These are phyloP conservation scores for Hyperoplus immaculatus DNA, from an alignment of 2,797 vertebrate species.

Conservation along the genomic window DNA sequence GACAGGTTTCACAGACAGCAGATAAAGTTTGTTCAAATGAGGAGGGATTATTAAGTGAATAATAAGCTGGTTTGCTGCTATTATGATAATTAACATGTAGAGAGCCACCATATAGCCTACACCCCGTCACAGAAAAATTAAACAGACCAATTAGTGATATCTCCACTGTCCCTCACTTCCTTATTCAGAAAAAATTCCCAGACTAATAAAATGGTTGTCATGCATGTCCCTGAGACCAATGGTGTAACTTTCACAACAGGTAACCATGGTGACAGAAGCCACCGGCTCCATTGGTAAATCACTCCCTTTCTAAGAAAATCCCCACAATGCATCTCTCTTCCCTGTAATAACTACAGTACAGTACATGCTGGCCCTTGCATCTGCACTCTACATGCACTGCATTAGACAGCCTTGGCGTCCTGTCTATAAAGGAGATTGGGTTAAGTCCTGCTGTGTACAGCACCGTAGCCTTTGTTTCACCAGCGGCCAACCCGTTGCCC, in stretches of 20 bases:
- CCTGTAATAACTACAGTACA: conserved; percentile 46
- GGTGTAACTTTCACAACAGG: conserved; percentile 52
- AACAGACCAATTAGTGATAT: conserved; percentile 65
- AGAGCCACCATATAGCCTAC: conserved; percentile 35
- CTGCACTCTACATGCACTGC: conserved; percentile 20
- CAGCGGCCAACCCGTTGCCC: conserved; percentile 27
- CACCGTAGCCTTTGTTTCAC: conserved; percentile 48
- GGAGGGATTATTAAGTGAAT: conserved; percentile 65
- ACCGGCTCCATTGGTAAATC: conserved; percentile 56
- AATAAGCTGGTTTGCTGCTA: conserved; percentile 63
- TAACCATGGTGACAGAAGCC: conserved; percentile 70
- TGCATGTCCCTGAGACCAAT: conserved; percentile 47
- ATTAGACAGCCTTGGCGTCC: conserved; percentile 1
- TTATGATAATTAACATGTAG: conserved; percentile 67
- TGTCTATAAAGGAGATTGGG: conserved; percentile 19
- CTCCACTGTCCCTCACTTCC: conserved; percentile 38
- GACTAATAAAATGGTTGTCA: conserved; percentile 61
- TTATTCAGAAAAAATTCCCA: conserved; percentile 47
- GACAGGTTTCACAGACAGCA: conserved; percentile 33
- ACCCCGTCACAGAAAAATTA: conserved; percentile 21
- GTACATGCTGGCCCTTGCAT: conserved; percentile 56
- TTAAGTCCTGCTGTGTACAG: conserved; percentile 14
- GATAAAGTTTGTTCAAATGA: conserved; percentile 53
- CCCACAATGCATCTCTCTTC: conserved; percentile 51
- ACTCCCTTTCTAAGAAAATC: conserved; percentile 51